A percentile compares a stretch with the other conserved stretches of the same genome.
These are phyloP conservation scores for Adineta ricciae DNA, from an alignment of 2,888 invertebrate genomes.

Conservation along the genomic window DNA sequence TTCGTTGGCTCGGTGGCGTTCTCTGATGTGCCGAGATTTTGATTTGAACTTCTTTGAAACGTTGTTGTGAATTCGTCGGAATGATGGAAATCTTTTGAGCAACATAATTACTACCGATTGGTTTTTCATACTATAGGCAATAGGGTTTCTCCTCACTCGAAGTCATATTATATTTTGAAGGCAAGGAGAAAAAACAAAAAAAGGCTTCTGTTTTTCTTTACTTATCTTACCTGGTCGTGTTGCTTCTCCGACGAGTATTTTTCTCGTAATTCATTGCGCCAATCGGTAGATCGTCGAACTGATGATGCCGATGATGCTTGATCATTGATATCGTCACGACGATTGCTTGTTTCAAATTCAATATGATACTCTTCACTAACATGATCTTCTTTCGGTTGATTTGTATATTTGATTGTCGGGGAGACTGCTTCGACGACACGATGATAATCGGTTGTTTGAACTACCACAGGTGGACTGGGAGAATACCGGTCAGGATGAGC, in stretches of 20 bases:
- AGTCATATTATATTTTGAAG: background rate
- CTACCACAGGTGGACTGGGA: background rate
- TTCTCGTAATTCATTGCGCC: background rate
- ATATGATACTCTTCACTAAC: slow-evolving; percentile 14
- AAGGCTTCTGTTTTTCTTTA: background rate
- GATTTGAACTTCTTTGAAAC: background rate
- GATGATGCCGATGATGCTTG: background rate
- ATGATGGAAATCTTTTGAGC: background rate
- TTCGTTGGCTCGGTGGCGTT: background rate
- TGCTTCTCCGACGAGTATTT: background rate
- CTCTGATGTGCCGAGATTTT: background rate
- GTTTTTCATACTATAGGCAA: background rate
- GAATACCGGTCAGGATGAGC: background rate
- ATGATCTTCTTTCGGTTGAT: background rate
- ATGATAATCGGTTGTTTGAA: background rate
- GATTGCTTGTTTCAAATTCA: background rate
- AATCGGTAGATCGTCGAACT: background rate
- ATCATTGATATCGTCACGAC: background rate
- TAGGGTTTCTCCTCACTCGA: background rate
- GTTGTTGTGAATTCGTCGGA: background rate
- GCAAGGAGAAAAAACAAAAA: background rate
- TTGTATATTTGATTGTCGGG: background rate
- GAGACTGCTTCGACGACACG: background rate
- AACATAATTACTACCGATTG: background rate
- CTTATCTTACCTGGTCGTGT: background rate